A percentile compares a stretch with the other conserved stretches of the same genome.
These are phyloP conservation scores for Folsomia manolachei DNA, from an alignment of 2,888 invertebrate species.

Conservation along the genomic window DNA sequence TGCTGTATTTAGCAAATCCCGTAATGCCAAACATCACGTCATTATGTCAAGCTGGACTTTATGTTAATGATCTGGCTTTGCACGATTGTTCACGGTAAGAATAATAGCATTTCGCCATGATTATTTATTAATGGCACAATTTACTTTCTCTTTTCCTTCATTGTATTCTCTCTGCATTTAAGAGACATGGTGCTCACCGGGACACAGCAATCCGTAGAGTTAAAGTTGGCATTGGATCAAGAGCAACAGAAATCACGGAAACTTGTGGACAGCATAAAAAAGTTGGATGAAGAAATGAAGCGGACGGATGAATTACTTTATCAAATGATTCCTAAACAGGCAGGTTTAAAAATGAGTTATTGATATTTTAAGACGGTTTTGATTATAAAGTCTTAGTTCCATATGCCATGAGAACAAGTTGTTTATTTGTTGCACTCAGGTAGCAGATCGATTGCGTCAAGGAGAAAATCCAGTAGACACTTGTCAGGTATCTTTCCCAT, in stretches of 20 bases:
- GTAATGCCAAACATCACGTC: constrained; percentile 63
- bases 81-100: constrained; percentile 88
- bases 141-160: constrained; percentile 10
- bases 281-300: constrained; percentile 91
- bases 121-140: background rate
- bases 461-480: constrained; percentile 95
- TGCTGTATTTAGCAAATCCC: constrained; percentile 73
- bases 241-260: constrained; percentile 96
- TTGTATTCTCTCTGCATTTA: constrained; percentile 30
- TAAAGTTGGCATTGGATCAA: constrained; percentile 90
- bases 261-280: constrained; percentile 92
- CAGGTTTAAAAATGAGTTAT: no score
- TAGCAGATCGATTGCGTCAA: constrained; percentile 85
- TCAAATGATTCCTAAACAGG: constrained; percentile 98
- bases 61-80: constrained; percentile 96
- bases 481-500: constrained; percentile 96
- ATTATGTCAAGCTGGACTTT: constrained; percentile 85
- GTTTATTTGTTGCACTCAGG: constrained; percentile 53
- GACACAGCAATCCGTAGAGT: constrained; percentile 93
- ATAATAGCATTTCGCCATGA: background rate
- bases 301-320: constrained; percentile 91
- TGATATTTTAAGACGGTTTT: background rate
- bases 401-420: no score
- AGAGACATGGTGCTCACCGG: constrained; percentile 91
- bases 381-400: no score